phyloP scores from a whole-genome alignment of 2,797 vertebrate genomes.

The Scarus forsteni region DNA sequence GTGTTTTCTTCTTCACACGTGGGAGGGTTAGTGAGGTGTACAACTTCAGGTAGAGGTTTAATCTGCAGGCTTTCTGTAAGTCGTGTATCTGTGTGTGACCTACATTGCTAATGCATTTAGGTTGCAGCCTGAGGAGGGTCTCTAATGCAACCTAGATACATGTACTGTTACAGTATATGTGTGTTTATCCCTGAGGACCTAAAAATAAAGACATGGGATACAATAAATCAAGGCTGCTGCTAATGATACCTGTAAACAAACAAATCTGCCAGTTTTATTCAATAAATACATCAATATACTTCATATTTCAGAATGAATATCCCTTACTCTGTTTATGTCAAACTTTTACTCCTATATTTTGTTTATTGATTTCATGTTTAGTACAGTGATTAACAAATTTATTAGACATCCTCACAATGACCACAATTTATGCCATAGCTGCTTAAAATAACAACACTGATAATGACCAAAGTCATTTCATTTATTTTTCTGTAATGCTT shows the following conservation, averaged over 20 bases:
- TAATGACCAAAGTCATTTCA: too few species aligned
- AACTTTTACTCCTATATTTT: too few species aligned
- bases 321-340: neutral
- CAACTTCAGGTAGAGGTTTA: conserved; percentile 26
- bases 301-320: neutral
- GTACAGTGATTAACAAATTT: too few species aligned
- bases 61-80: conserved; percentile 37
- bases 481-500: too few species aligned
- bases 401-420: too few species aligned
- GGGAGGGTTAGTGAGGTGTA: conserved; percentile 16
- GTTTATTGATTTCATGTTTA: too few species aligned
- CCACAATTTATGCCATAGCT: too few species aligned
- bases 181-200: neutral
- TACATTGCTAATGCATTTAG: conserved; percentile 54
- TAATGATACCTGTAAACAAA: neutral
- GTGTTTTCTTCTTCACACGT: neutral
- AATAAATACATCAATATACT: neutral
- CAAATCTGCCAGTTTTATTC: neutral
- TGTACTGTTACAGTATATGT: neutral
- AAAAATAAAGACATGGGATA: conserved; percentile 16
- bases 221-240: neutral
- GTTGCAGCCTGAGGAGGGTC: conserved; percentile 27
- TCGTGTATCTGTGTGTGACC: conserved; percentile 29
- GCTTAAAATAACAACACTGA: too few species aligned
- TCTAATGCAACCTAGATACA: conserved; percentile 30